Conservation (phyloP, 2,888 invertebrate species). For the Drosophila prolongata region DNA sequence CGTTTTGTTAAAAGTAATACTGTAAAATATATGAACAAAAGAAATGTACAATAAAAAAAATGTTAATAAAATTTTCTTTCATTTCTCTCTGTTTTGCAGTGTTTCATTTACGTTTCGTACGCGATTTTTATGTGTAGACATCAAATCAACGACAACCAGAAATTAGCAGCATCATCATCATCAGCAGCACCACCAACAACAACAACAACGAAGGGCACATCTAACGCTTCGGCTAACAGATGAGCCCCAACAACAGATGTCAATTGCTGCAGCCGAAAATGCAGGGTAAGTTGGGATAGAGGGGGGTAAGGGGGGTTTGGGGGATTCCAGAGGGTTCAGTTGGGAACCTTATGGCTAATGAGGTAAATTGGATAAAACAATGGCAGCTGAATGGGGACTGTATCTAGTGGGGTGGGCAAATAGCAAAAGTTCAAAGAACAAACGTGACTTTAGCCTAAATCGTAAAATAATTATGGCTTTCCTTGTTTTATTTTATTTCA, state of each 20-base stretch:
- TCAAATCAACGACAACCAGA: slow-evolving; percentile 39
- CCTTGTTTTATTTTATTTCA: too few relatives aligned
- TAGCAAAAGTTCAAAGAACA: background rate
- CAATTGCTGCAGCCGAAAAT: slow-evolving; percentile 85
- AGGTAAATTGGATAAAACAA: background rate
- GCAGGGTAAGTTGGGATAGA: slow-evolving; percentile 82
- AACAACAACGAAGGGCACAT: slow-evolving; percentile 82
- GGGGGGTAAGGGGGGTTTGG: background rate
- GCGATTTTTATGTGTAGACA: slow-evolving; percentile 55
- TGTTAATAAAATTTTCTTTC: slow-evolving; percentile 58
- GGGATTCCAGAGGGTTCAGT: background rate
- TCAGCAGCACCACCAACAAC: slow-evolving; percentile 9
- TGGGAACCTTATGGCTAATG: slow-evolving; percentile 6
- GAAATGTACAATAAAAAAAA: slow-evolving; percentile 41
- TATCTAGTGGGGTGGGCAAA: background rate
- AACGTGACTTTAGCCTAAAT: background rate
- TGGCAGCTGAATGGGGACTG: background rate
- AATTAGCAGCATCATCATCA: slow-evolving; percentile 26
- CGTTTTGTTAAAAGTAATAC: slow-evolving; percentile 65
- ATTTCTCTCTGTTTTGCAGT: slow-evolving; percentile 53
- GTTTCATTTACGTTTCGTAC: slow-evolving; percentile 64
- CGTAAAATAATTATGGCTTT: background rate
- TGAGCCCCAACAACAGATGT: slow-evolving; percentile 85
- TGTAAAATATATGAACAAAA: slow-evolving; percentile 53
- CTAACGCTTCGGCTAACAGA: slow-evolving; percentile 84